Evolutionary conservation across 2,888 invertebrate species (phyloP), one percentile per base, ranked within the genome.

Genomic region (Drosophila bunnanda): DNA sequence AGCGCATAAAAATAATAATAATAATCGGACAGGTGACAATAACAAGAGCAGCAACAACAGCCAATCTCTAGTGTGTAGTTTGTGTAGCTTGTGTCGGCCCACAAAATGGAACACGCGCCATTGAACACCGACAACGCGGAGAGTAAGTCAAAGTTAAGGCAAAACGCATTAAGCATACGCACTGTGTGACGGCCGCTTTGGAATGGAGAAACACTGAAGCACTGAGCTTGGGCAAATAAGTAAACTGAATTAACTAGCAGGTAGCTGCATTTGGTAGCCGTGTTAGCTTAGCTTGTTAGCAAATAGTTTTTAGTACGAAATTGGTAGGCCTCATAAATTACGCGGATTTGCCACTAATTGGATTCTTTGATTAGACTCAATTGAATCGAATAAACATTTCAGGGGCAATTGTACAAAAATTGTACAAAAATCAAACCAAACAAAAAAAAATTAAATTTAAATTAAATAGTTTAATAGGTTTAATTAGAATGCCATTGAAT

Each of bases 21-120:
- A 82, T 86, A 87, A 87, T 82, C 85, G 67, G 82, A 88, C 88
- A 85, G 88, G 85, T 87, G 85, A 87, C 83, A 84, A 88, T 82
- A 87, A 82, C 82, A 76, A 84, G 85, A 77, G 78, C 82, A 75
- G 44, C 69, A 70, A 64, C 66, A 67, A 74, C 34, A 67, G 46
- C 22, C 41, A 39, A 58, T 20, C 44, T 44, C 13, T 20, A 50
- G 32, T 50, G 20, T 50, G 32, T 52, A 59, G 36, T 36, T 50
- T 34, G 68, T 84, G 72, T 72, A 76, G 65, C 77, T 72, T 72
- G 78, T 76, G 78, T 70, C 75, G 69, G 65, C 67, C 48, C 69
- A 69, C 57, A 57, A 76, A 76, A 76, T 76, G 85, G 79, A 84
- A 79, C 88, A 82, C 71, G 78, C 71, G 75, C 72, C 82, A 77